Evolutionary conservation across 2,797 vertebrate species (phyloP).

Genomic region (Trachops cirrhosus): DNA sequence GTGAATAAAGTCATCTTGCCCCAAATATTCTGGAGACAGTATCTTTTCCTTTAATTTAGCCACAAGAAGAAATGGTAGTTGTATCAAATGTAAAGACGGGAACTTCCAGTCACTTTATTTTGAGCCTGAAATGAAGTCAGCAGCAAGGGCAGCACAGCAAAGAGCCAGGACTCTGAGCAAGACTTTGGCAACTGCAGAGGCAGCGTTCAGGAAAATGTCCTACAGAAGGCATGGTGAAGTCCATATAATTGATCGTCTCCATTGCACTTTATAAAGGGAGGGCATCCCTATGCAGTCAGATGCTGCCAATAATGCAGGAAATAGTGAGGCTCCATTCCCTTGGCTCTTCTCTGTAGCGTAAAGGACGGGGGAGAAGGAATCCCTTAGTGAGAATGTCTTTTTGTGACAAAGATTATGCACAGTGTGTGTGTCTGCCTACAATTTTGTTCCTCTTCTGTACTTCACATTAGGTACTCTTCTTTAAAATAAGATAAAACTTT

Average conservation of each 20-base stretch:
- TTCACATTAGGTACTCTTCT: neutral
- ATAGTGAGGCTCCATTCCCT: neutral
- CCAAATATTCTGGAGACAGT: neutral
- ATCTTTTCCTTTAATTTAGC: neutral
- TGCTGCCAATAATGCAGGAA: neutral
- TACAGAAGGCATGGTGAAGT: neutral
- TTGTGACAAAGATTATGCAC: neutral
- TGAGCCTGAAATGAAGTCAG: neutral
- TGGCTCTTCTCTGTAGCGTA: neutral
- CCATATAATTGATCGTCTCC: neutral
- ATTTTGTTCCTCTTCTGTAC: neutral
- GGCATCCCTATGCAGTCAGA: neutral
- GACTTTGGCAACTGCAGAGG: rapidly evolving
- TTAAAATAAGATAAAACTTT: neutral
- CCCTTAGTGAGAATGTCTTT: neutral
- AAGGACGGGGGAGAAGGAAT: neutral
- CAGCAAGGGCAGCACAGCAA: neutral
- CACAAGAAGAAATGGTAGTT: neutral
- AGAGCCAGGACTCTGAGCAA: neutral
- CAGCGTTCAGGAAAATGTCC: neutral
- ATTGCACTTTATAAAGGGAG: neutral
- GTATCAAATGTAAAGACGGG: neutral
- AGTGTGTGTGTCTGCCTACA: neutral
- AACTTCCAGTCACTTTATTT: neutral
- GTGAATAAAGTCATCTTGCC: neutral